Evolutionary conservation across 1,140 invertebrate genomes (phyloP), one percentile per base, ranked within the genome.

Genomic region (Drosophila biarmipes): DNA sequence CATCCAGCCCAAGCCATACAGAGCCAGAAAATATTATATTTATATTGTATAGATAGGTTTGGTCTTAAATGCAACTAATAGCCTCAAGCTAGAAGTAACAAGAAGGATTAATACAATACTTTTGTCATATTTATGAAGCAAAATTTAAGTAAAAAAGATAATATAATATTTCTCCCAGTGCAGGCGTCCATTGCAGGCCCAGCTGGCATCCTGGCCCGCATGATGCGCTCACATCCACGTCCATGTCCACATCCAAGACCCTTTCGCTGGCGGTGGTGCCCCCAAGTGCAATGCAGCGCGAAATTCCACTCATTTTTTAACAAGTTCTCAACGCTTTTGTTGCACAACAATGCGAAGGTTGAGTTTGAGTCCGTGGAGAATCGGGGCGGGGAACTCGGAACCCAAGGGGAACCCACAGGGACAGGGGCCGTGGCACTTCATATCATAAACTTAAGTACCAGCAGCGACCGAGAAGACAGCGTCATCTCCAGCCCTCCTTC

Each of bases 281-380:
- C 48, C 66, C 72, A 77, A 82, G 84, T 89, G 82, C 82, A 87
- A 78, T 66, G 82, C 82, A 87, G 84, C 84, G 84, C 84, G 84
- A 87, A 87, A 87, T 87, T 87, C 84, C 84, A 77, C 79, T 87
- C 84, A 89, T 87, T 87, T 77, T 85, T 87, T 79, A 89, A 82
- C 85, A 79, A 87, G 85, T 87, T 87, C 79, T 87, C 69, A 72
- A 76, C 78, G 80, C 81, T 80, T 86, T 87, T 81, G 78, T 87
- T 87, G 72, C 66, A 73, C 82, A 87, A 87, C 84, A 87, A 87
- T 87, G 82, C 75, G 68, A 89, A 80, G 79, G 75, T 67, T 69
- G 51, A 62, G 62, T 45, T 59, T 66, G 40, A 43, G 68, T 40
- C 63, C 48, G 51, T 38, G 74, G 34, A 35, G 46, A 51, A 49